Evolutionary conservation across 1,140 invertebrate genomes (phyloP), one percentile per base, ranked within the genome.

Genomic region (Bombus haemorrhoidalis): DNA sequence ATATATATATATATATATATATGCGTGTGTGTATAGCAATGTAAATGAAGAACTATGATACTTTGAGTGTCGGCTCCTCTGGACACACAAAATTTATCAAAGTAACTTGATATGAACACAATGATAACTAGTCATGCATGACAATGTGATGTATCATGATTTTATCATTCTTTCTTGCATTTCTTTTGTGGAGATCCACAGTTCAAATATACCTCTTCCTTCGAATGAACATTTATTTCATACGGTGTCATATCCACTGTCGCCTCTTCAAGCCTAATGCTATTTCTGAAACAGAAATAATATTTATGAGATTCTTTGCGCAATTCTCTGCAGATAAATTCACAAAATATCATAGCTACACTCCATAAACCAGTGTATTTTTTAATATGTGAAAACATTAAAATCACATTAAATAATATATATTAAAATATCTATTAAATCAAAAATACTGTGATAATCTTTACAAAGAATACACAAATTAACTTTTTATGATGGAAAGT

Each of bases 41-140:
- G 22, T 62, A 77, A 72, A 75, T 64, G 82, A 77, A 37, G 43
- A 84, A 39, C 76, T 66, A 68, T 62, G 73, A 77, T 83, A 39
- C 34, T 86, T 28, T 28, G 41, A 72, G 37, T 39, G 69, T 80
- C 39, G 32, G 73, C 25, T 86, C 76, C 28, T 53, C 32, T 62
- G 59, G 77, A 77, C 78, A 89, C 47, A 25, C 37, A 59, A 84
- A 53, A 68, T 84, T 28, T 37, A 83, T 71, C 72, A 66, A 69
- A 71, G 59, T 78, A 86, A 88, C 34, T 68, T 86, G 87, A 89
- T 89, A 89, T 89, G 76, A 89, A 89, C 87, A 76, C 88, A 83
- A 62, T 66, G 57, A 86, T 86, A 89, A 86, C 64, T 89, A 83
- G 66, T 79, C 37, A 71, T 86, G 79, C 62, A 66, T 68, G 57